Percentiles rank a stretch among this genome's conserved stretches.
phyloP scores from a whole-genome alignment of 2,797 vertebrate genomes.

The Kryptolebias ocellatus region DNA sequence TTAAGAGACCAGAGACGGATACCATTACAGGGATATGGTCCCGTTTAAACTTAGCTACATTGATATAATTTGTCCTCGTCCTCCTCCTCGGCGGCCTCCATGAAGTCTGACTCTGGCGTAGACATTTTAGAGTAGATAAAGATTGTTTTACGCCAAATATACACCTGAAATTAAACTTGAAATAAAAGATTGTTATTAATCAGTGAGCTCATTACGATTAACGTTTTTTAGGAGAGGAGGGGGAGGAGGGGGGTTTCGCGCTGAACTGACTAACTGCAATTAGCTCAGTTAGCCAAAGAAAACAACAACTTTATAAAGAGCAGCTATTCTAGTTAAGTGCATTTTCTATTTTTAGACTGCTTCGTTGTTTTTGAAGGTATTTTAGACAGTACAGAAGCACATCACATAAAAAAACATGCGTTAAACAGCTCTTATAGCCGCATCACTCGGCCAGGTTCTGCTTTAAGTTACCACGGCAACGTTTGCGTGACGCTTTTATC shows the following conservation, averaged over 20 bases:
- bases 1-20: no score
- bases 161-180: neutral
- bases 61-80: slow-evolving; percentile 17
- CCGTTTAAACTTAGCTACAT: slow-evolving; percentile 24
- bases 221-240: neutral
- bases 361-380: neutral
- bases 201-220: neutral
- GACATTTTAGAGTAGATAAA: slow-evolving; percentile 12
- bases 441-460: neutral
- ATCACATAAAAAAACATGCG: no score
- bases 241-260: no score
- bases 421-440: neutral
- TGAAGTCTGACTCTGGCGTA: neutral
- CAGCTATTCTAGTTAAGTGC: neutral
- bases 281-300: no score
- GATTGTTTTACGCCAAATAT: neutral
- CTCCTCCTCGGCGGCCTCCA: neutral
- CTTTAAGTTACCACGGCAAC: slow-evolving; percentile 33
- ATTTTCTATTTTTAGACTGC: neutral
- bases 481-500: slow-evolving; percentile 62
- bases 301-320: neutral
- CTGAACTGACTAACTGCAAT: no score
- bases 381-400: neutral
- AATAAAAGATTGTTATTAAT: neutral
- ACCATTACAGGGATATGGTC: no score